Evolutionary conservation across 2,113 vertebrate genomes (phyloP).

Genomic region (Colistium nudipinnis): DNA sequence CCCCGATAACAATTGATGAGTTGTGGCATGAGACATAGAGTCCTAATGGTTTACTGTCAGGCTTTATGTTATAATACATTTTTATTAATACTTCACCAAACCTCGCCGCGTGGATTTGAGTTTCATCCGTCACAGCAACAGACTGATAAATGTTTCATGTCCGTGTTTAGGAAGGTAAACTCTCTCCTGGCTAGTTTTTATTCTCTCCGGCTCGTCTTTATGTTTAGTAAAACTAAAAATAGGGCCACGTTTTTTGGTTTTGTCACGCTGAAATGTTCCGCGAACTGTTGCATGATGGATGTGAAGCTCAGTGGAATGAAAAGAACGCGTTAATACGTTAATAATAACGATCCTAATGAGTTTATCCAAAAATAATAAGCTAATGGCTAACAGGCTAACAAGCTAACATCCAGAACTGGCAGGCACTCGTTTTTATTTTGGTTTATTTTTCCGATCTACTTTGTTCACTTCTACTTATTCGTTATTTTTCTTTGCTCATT

Average conservation of each 20-base stretch:
- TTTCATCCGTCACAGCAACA: background rate
- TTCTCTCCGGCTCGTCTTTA: too few relatives aligned
- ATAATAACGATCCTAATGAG: constrained; percentile 48
- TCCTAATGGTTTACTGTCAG: background rate
- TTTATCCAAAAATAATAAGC: too few relatives aligned
- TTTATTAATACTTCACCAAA: constrained; percentile 25
- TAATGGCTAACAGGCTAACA: too few relatives aligned
- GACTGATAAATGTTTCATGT: background rate
- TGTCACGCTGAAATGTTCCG: constrained; percentile 16
- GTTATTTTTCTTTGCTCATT: too few relatives aligned
- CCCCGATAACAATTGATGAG: constrained; percentile 29
- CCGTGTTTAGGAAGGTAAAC: background rate
- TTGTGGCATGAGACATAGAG: constrained; percentile 2
- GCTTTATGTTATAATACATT: constrained; percentile 25
- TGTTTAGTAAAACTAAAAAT: too few relatives aligned
- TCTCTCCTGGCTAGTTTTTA: too few relatives aligned
- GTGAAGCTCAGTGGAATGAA: constrained; percentile 40
- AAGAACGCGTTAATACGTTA: constrained; percentile 54
- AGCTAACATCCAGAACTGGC: too few relatives aligned
- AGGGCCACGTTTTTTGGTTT: background rate
- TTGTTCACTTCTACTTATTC: too few relatives aligned
- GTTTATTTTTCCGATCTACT: too few relatives aligned
- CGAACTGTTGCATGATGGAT: constrained; percentile 32
- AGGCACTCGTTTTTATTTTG: too few relatives aligned
- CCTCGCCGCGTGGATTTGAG: background rate